Conservation (phyloP, 1,140 invertebrate species). For the Laupala kohalensis region DNA sequence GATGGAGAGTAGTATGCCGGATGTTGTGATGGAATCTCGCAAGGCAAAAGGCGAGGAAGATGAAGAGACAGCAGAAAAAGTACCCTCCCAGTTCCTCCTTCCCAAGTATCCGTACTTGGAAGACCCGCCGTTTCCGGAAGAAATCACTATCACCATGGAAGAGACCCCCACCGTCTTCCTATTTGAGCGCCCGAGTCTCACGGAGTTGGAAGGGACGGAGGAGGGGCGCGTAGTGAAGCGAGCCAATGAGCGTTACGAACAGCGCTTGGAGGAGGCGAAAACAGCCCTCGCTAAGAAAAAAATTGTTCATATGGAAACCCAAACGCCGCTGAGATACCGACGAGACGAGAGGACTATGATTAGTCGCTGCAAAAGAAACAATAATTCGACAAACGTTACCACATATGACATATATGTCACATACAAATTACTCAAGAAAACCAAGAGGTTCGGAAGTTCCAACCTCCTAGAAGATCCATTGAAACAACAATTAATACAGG, state of each 20-base stretch:
- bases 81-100: neutral
- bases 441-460: neutral
- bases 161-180: constrained; percentile 51
- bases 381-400: constrained; percentile 47
- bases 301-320: constrained; percentile 39
- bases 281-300: neutral
- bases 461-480: too few relatives aligned
- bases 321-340: constrained; percentile 40
- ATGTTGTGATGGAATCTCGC: neutral
- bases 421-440: constrained; percentile 25
- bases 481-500: too few relatives aligned
- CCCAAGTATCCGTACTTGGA: neutral
- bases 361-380: constrained; percentile 33
- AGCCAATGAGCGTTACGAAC: constrained; percentile 49
- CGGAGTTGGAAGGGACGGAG: constrained; percentile 38
- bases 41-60: neutral
- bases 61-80: neutral
- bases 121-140: neutral
- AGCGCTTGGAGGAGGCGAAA: constrained; percentile 40
- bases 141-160: constrained; percentile 26
- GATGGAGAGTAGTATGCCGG: neutral
- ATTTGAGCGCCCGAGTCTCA: constrained; percentile 46
- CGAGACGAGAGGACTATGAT: constrained; percentile 45
- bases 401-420: constrained; percentile 61
- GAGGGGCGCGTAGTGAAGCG: constrained; percentile 39